A percentile compares a stretch with the other conserved stretches of the same genome.
phyloP scores from a whole-genome alignment of 2,888 invertebrate species.

The Leptopilina drosophilae region DNA sequence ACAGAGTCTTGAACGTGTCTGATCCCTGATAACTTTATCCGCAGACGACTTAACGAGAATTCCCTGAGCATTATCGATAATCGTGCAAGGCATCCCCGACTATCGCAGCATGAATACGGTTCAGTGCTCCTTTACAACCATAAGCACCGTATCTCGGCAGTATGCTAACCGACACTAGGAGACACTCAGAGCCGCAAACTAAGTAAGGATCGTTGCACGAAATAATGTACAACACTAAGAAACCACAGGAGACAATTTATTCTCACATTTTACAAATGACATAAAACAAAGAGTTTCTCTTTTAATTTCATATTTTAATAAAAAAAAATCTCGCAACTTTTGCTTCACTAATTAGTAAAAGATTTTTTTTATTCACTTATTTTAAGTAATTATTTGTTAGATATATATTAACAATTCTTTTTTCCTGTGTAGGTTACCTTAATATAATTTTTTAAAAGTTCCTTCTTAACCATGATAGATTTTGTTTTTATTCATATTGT shows the following conservation, averaged over 20 bases:
- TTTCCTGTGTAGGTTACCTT: no score
- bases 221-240: slow-evolving; percentile 16
- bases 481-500: no score
- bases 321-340: no score
- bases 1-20: slow-evolving; percentile 33
- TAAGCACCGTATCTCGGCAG: slow-evolving; percentile 29
- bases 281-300: no score
- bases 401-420: no score
- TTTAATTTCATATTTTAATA: no score
- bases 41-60: slow-evolving; percentile 38
- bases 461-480: no score
- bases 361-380: no score
- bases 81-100: slow-evolving; percentile 27
- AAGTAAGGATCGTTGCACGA: neutral
- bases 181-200: neutral
- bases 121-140: slow-evolving; percentile 39
- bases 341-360: no score
- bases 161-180: slow-evolving; percentile 29
- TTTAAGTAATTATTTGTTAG: no score
- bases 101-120: slow-evolving; percentile 35
- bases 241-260: neutral
- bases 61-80: slow-evolving; percentile 39
- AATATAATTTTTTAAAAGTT: no score
- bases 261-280: neutral
- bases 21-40: slow-evolving; percentile 38